A percentile compares a stretch with the other conserved stretches of the same genome.
These are phyloP conservation scores for Drosophila austrosaltans DNA, from an alignment of 2,888 invertebrate species.

Conservation along the genomic window DNA sequence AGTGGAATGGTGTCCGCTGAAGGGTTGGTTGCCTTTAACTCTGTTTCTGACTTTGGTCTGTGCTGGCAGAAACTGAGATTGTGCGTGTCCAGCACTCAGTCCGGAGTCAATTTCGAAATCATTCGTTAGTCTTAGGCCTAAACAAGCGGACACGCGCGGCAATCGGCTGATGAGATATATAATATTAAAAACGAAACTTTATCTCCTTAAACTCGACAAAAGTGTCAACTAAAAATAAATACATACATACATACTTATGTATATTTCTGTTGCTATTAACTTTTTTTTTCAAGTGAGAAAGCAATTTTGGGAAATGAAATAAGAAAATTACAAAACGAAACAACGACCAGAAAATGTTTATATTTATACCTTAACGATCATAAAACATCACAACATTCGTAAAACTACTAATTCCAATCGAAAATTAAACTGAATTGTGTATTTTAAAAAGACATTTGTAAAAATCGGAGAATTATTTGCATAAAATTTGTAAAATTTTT, in stretches of 20 bases:
- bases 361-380: not conserved
- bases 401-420: not conserved
- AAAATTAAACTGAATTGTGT: not conserved
- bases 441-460: not conserved
- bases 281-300: constrained; percentile 7
- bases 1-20: constrained; percentile 23
- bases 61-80: constrained; percentile 58
- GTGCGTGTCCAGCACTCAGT: constrained; percentile 48
- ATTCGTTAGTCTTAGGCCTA: constrained; percentile 83
- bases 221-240: not conserved
- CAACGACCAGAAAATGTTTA: not conserved
- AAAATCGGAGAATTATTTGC: not conserved
- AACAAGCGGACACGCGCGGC: constrained; percentile 80
- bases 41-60: constrained; percentile 13
- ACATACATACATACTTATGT: not conserved
- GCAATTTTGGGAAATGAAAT: not conserved
- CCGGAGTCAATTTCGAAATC: constrained; percentile 81
- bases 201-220: not conserved
- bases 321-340: not conserved
- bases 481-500: not conserved
- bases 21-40: constrained; percentile 35
- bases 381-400: not conserved
- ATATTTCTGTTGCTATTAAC: not conserved
- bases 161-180: constrained; percentile 8
- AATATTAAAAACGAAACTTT: constrained; percentile 5